Percentiles rank a stretch among this genome's conserved stretches.
Conservation (phyloP, 2,113 vertebrate genomes). For the Xenopus tropicalis region DNA sequence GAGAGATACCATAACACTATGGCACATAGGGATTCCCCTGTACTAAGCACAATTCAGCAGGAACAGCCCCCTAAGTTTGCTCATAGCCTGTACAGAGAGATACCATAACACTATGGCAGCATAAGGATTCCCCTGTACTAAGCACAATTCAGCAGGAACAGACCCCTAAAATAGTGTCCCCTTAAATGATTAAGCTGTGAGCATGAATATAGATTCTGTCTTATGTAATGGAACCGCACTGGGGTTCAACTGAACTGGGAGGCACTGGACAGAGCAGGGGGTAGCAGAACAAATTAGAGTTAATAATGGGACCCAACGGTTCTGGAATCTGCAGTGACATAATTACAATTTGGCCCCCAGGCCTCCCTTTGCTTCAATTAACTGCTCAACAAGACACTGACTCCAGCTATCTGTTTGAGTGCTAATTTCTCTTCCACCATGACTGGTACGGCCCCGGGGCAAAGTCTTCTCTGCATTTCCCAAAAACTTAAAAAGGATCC, state of each 20-base stretch:
- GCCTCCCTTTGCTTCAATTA: constrained; percentile 15
- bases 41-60: no score
- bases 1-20: no score
- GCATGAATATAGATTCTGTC: no score
- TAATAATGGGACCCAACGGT: constrained; percentile 18
- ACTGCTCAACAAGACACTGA: constrained; percentile 23
- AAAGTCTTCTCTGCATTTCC: not conserved
- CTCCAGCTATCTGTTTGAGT: constrained; percentile 11
- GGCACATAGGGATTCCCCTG: no score
- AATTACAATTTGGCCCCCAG: constrained; percentile 21
- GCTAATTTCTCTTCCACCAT: constrained; percentile 12
- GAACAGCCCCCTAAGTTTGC: no score
- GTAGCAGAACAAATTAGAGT: not conserved
- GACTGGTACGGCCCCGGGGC: not conserved
- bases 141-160: no score
- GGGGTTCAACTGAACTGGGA: not conserved
- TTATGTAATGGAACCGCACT: no score
- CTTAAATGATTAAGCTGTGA: no score
- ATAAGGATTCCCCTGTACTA: no score
- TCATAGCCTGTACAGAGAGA: no score
- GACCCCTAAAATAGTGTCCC: no score
- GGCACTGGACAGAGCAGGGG: constrained; percentile 1
- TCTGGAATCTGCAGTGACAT: constrained; percentile 34
- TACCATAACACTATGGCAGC: no score
- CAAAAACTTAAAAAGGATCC: not conserved